Conservation (phyloP, 1,140 invertebrate genomes). For the Drosophila prosaltans region DNA sequence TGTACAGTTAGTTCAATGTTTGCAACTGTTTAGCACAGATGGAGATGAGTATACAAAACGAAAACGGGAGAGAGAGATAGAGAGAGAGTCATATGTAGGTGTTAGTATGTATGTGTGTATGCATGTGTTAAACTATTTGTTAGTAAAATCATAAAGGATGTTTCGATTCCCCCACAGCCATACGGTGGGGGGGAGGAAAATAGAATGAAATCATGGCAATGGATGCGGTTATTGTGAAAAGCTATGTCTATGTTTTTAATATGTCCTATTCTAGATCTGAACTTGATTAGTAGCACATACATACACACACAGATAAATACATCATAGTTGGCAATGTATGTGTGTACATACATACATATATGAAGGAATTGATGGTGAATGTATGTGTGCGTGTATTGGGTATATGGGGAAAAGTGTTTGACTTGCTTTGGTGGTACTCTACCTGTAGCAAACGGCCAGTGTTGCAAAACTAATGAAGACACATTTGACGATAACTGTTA, state of each 20-base stretch:
- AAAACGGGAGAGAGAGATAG: neutral
- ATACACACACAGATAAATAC: neutral
- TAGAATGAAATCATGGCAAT: neutral
- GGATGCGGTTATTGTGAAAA: neutral
- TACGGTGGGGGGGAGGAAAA: neutral
- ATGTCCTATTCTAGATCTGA: neutral
- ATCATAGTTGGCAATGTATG: slow-evolving; percentile 17
- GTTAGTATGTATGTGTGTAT: neutral
- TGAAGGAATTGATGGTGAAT: neutral
- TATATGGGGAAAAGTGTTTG: slow-evolving; percentile 33
- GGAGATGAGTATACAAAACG: slow-evolving; percentile 5
- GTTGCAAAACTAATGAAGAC: slow-evolving; percentile 97
- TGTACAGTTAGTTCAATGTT: neutral
- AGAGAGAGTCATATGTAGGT: neutral
- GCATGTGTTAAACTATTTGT: neutral
- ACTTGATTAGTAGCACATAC: neutral
- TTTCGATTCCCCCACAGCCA: neutral
- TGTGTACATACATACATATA: slow-evolving; percentile 18
- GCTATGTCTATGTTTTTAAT: neutral
- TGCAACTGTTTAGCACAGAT: slow-evolving; percentile 4
- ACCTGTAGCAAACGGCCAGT: slow-evolving; percentile 98
- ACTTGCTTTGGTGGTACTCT: slow-evolving; percentile 85
- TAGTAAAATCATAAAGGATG: neutral
- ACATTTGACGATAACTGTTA: slow-evolving; percentile 94
- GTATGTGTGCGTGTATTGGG: slow-evolving; percentile 27